Base-by-base conservation (phyloP, 1,140 invertebrate genomes). In the Trichogramma pretiosum region DNA sequence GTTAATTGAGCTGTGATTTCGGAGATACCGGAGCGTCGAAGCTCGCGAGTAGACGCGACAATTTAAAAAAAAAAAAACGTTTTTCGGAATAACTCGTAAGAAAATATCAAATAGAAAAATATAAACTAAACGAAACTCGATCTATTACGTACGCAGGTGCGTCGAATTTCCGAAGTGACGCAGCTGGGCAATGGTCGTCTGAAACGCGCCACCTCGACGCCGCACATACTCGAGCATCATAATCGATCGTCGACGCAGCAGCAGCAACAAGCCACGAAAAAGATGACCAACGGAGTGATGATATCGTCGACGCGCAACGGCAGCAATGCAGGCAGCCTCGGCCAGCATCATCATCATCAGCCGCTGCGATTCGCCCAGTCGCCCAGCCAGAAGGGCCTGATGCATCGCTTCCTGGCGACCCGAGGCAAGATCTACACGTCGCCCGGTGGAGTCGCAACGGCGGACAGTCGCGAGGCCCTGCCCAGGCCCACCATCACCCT, bases 341-440 rank as follows among this genome's bases (percentile, higher is more conserved):
- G n/a, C n/a, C n/a, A n/a, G n/a, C n/a, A n/a, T n/a, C n/a, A n/a
- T n/a, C n/a, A n/a, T n/a, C n/a, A n/a, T n/a, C n/a, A n/a, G n/a
- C 74, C 75, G 16, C 61, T 79, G 26, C 72, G 76, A 34, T 80
- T 80, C 45, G 74, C 78, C 1, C 77, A 75, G 0, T 73, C 71
- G 43, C 75, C 72, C 0, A 75, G 75, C n/a, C 80, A 81, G 36
- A 82, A 80, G 58, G 82, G 82, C 1, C 72, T 87, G 26, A 87
- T 87, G 84, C 81, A 86, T 55, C 76, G 83, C 46, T 87, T 87
- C 56, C 77, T 87, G 38, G 81, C 82, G 8, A 83, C 79, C 5
- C 78, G 82, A 18, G 84, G 84, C 16, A 83, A 80, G 56, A 56
- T 84, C 46, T 64, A 64, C 37, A 57, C 68, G 24, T 55, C 53